phyloP scores from a whole-genome alignment of 1,140 invertebrate species.

The Drosophila pachea region DNA sequence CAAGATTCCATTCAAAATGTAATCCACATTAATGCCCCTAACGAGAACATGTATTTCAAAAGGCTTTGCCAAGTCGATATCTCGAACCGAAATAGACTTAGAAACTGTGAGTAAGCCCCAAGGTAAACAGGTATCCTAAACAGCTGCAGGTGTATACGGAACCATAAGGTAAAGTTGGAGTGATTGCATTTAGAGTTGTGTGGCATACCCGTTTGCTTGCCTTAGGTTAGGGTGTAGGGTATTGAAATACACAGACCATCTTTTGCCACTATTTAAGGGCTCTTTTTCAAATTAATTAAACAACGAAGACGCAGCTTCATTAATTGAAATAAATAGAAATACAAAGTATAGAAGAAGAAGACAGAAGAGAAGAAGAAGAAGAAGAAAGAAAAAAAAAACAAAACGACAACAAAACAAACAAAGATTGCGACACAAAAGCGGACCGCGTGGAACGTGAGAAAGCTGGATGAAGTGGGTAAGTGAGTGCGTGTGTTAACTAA shows the following conservation, averaged over 20 bases:
- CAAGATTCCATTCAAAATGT: conserved; percentile 31
- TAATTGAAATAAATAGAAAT: conserved; percentile 46
- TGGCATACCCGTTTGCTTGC: neutral
- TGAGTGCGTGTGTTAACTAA: neutral
- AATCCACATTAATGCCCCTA: conserved; percentile 32
- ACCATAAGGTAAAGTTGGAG: too few relatives aligned
- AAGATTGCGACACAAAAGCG: conserved; percentile 6
- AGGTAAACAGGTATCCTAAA: too few relatives aligned
- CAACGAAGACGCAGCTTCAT: conserved; percentile 43
- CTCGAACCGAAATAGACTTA: too few relatives aligned
- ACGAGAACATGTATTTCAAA: neutral
- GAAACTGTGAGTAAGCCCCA: too few relatives aligned
- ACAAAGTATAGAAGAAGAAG: neutral
- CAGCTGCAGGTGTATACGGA: too few relatives aligned
- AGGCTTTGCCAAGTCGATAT: too few relatives aligned
- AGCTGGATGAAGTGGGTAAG: conserved; percentile 12
- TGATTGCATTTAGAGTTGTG: too few relatives aligned
- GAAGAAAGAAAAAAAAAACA: neutral
- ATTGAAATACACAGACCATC: neutral
- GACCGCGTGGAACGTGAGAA: conserved; percentile 25
- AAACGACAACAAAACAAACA: conserved; percentile 1
- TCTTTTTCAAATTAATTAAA: conserved; percentile 37
- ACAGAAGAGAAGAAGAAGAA: neutral
- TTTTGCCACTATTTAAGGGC: conserved; percentile 22
- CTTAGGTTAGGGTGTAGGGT: conserved; percentile 1